phyloP scores from a whole-genome alignment of 2,888 invertebrate genomes.

The Chloromyia formosa region DNA sequence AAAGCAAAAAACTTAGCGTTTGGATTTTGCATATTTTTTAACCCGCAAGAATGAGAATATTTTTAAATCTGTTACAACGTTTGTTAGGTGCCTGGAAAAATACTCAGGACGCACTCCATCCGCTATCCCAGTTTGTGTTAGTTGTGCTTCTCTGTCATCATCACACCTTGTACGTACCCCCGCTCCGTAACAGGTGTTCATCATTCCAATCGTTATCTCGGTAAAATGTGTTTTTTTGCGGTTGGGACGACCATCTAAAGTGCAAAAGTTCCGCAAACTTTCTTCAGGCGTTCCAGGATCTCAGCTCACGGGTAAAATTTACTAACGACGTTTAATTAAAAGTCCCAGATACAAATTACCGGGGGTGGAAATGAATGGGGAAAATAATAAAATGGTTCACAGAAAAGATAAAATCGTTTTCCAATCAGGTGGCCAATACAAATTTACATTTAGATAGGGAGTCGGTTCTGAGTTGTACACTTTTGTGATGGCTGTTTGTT shows the following conservation, averaged over 20 bases:
- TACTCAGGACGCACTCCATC: too few species aligned
- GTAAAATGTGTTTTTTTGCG: neutral
- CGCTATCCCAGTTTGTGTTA: too few species aligned
- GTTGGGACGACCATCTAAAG: neutral
- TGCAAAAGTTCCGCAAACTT: neutral
- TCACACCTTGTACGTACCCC: too few species aligned
- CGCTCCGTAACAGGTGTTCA: neutral
- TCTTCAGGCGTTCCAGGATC: neutral
- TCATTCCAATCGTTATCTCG: neutral
- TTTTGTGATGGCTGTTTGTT: neutral
- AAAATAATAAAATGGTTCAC: neutral
- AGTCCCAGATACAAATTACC: constrained; percentile 23
- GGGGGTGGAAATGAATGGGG: neutral
- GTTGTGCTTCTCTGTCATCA: neutral
- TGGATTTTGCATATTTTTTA: too few species aligned
- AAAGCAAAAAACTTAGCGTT: too few species aligned
- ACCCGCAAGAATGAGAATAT: too few species aligned
- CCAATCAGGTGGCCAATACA: constrained; percentile 5
- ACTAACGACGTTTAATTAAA: constrained; percentile 19
- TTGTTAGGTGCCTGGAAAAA: too few species aligned
- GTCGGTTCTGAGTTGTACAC: neutral
- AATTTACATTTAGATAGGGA: constrained; percentile 21
- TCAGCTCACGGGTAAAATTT: constrained; percentile 3
- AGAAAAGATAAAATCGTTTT: constrained; percentile 27
- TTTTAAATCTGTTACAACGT: too few species aligned